Evolutionary conservation across 2,797 vertebrate genomes (phyloP).

Genomic region (Anabas testudineus): DNA sequence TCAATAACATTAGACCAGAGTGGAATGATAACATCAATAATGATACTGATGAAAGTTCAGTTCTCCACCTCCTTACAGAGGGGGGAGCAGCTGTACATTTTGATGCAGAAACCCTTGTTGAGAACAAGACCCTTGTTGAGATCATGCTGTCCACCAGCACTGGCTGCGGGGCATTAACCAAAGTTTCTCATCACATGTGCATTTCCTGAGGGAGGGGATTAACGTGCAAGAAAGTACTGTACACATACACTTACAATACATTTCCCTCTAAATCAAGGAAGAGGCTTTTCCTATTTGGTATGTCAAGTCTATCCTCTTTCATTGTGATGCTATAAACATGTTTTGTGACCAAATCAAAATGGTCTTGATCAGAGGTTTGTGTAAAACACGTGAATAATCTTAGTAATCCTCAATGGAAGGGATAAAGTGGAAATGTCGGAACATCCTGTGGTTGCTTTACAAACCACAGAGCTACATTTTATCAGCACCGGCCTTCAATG

Average conservation of each 20-base stretch:
- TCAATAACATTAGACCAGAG: too few species aligned
- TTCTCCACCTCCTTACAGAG: too few species aligned
- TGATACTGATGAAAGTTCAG: too few species aligned
- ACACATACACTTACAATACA: conserved; percentile 9
- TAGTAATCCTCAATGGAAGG: not conserved
- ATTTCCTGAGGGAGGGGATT: conserved; percentile 11
- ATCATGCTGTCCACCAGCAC: conserved; percentile 19
- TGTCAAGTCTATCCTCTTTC: too few species aligned
- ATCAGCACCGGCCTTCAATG: not conserved
- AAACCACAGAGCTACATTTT: not conserved
- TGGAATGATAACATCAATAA: too few species aligned
- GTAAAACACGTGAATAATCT: not conserved
- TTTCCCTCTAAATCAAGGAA: not conserved
- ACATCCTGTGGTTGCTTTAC: not conserved
- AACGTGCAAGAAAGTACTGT: not conserved
- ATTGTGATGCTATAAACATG: not conserved
- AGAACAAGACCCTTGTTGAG: conserved; percentile 30
- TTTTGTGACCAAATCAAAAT: not conserved
- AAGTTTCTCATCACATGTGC: conserved; percentile 47
- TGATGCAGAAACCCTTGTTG: too few species aligned
- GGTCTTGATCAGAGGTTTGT: not conserved
- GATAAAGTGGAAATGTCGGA: not conserved
- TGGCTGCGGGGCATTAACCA: conserved; percentile 23
- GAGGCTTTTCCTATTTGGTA: too few species aligned
- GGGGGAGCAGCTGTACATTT: too few species aligned